A percentile compares a stretch with the other conserved stretches of the same genome.
Conservation (phyloP, 2,888 invertebrate genomes). For the Chaetogeoica ovagalla region DNA sequence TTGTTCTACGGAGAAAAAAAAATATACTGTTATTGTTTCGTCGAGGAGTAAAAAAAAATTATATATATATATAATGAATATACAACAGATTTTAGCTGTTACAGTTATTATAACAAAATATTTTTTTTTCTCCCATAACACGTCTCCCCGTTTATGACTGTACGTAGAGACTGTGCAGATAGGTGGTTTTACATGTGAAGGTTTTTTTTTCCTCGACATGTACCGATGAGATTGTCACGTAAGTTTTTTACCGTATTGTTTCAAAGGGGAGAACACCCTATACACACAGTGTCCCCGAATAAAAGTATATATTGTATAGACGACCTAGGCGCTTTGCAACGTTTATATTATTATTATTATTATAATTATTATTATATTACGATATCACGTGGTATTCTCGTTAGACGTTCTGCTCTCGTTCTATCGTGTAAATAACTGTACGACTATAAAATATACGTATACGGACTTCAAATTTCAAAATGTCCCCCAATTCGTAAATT, state of each 20-base stretch:
- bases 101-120: slow-evolving; percentile 39
- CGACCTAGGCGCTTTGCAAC: neutral
- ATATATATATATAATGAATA: too few species aligned
- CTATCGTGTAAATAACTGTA: neutral
- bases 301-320: slow-evolving; percentile 13
- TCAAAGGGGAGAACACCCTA: slow-evolving; percentile 43
- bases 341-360: neutral
- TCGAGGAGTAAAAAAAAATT: slow-evolving; percentile 3
- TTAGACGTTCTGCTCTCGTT: neutral
- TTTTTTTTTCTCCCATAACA: slow-evolving; percentile 8
- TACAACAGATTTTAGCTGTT: slow-evolving; percentile 23
- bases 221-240: slow-evolving; percentile 34
- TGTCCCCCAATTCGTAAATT: too few species aligned
- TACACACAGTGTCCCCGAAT: neutral
- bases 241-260: slow-evolving; percentile 10
- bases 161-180: neutral
- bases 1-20: slow-evolving; percentile 30
- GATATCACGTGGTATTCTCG: neutral
- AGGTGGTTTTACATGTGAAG: neutral
- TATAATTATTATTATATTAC: neutral
- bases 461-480: too few species aligned
- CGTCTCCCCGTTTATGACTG: slow-evolving; percentile 9
- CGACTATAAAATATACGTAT: too few species aligned
- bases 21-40: slow-evolving; percentile 27
- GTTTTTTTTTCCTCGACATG: too few species aligned